These are phyloP conservation scores for Agriopis leucophaearia DNA, from an alignment of 2,888 invertebrate genomes.

Conservation along the genomic window DNA sequence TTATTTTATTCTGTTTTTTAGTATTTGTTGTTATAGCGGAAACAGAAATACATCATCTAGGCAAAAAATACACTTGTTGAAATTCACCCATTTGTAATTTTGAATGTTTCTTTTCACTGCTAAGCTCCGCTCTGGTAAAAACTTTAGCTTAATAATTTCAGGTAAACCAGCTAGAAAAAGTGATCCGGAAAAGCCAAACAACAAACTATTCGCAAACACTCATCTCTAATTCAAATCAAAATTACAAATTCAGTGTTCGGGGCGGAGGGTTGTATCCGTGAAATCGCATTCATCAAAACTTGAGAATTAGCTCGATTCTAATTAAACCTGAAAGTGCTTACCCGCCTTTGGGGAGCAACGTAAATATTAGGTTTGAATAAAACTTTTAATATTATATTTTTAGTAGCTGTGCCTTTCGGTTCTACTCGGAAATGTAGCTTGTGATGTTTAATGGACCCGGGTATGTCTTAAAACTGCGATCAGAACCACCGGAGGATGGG, in stretches of 20 bases:
- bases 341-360: constrained; percentile 64
- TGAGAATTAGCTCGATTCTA: constrained; percentile 80
- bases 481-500: too few species aligned
- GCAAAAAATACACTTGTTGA: too few species aligned
- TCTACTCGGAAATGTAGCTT: not conserved
- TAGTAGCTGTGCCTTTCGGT: not conserved
- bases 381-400: constrained; percentile 72
- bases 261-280: constrained; percentile 68
- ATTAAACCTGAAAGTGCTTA: constrained; percentile 82
- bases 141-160: too few species aligned
- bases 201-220: constrained; percentile 1
- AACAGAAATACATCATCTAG: too few species aligned
- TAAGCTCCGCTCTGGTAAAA: too few species aligned
- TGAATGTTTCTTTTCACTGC: too few species aligned
- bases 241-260: constrained; percentile 72
- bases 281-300: constrained; percentile 85
- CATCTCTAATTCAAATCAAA: constrained; percentile 65
- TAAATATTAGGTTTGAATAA: constrained; percentile 79
- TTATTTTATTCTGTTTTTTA: too few species aligned
- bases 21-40: too few species aligned
- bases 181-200: not conserved
- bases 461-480: too few species aligned
- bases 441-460: too few species aligned
- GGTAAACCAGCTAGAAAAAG: not conserved
- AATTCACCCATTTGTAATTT: too few species aligned